Evolutionary conservation across 1,140 invertebrate species (phyloP).

Genomic region (Penaeus japonicus): DNA sequence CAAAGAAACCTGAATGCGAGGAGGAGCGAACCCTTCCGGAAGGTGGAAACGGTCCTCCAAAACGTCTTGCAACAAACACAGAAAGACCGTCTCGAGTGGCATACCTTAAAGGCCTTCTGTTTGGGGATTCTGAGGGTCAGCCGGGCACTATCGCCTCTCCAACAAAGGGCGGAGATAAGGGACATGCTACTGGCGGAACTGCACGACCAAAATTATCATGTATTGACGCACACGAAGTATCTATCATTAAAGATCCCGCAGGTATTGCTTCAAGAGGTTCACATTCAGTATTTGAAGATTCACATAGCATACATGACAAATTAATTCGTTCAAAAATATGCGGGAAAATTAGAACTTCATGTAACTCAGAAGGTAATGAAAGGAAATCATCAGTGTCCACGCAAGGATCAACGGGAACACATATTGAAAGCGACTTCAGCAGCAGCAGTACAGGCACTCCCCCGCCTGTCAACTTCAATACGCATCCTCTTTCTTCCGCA

Average conservation of each 20-base stretch:
- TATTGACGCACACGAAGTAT: no score
- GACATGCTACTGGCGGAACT: no score
- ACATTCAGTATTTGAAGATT: no score
- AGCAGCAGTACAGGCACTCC: conserved; percentile 6
- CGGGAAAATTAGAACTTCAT: no score
- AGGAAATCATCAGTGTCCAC: not conserved
- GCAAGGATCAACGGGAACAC: not conserved
- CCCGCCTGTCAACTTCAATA: conserved; percentile 31
- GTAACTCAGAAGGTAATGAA: not conserved
- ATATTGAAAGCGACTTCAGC: not conserved
- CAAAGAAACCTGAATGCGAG: not conserved
- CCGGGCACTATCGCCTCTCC: no score
- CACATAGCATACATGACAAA: no score
- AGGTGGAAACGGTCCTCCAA: not conserved
- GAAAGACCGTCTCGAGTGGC: conserved; percentile 25
- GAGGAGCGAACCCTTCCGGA: no score
- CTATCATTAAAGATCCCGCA: no score
- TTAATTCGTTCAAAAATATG: no score
- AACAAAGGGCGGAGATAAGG: no score
- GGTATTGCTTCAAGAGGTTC: no score
- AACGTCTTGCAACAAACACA: conserved; percentile 17
- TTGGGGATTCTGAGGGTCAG: not conserved
- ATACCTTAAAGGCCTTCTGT: conserved; percentile 25
- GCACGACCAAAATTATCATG: no score
- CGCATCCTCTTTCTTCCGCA: conserved; percentile 31